phyloP scores from a whole-genome alignment of 2,113 vertebrate genomes.

The Ammodytes dubius region DNA sequence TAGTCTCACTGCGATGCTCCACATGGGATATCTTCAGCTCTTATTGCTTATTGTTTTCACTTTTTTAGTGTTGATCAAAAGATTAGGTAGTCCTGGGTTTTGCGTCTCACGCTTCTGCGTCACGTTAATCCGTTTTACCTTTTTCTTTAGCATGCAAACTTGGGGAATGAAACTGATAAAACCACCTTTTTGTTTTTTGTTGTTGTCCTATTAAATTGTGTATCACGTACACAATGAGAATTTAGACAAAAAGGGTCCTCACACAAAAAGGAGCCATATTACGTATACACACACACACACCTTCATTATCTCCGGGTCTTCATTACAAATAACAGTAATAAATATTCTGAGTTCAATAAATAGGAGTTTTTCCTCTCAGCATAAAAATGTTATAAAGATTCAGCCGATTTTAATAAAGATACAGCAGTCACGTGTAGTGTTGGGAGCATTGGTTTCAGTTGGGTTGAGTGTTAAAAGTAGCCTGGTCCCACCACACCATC shows the following conservation, averaged over 20 bases:
- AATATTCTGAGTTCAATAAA: slow-evolving; percentile 73
- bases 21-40: slow-evolving; percentile 18
- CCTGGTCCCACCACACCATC: too few relatives aligned
- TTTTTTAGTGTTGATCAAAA: slow-evolving; percentile 9
- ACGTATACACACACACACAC: slow-evolving; percentile 23
- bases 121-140: not conserved
- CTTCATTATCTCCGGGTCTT: slow-evolving; percentile 35
- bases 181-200: not conserved
- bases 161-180: slow-evolving; percentile 1
- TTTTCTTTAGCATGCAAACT: slow-evolving; percentile 29
- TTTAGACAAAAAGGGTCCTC: not conserved
- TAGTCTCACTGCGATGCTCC: slow-evolving; percentile 26
- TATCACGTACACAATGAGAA: slow-evolving; percentile 28
- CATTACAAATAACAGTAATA: slow-evolving; percentile 59
- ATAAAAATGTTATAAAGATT: slow-evolving; percentile 24
- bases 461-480: not conserved
- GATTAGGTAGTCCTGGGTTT: slow-evolving; percentile 13
- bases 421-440: slow-evolving; percentile 24
- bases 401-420: slow-evolving; percentile 22
- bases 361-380: slow-evolving; percentile 32
- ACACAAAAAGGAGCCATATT: slow-evolving; percentile 23
- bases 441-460: not conserved
- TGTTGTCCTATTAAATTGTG: slow-evolving; percentile 11
- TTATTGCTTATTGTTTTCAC: slow-evolving; percentile 52
- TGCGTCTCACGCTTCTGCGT: not conserved